Percentiles rank a stretch among this genome's conserved stretches.
Conservation (phyloP, 2,888 invertebrate species). For the Cataglyphis rosenhaueri region DNA sequence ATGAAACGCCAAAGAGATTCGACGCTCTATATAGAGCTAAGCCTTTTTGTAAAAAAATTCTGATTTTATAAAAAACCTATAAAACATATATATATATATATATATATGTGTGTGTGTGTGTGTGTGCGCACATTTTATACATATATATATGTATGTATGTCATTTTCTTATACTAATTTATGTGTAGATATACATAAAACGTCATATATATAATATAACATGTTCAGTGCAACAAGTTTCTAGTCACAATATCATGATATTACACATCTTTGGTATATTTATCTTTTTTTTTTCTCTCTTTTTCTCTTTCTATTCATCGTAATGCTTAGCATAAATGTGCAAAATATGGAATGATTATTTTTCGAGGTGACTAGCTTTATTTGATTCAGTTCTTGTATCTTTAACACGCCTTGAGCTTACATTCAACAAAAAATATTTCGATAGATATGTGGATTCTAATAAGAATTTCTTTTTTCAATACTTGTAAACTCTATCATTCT, state of each 20-base stretch:
- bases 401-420: slow-evolving; percentile 51
- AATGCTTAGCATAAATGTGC: slow-evolving; percentile 34
- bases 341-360: slow-evolving; percentile 60
- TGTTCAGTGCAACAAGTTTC: slow-evolving; percentile 34
- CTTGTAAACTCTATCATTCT: neutral
- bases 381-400: slow-evolving; percentile 65
- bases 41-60: neutral
- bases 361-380: slow-evolving; percentile 59
- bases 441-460: neutral
- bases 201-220: slow-evolving; percentile 33
- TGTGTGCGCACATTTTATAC: slow-evolving; percentile 48
- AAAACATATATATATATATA: slow-evolving; percentile 54
- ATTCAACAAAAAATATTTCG: slow-evolving; percentile 27
- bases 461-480: neutral
- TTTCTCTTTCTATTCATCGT: slow-evolving; percentile 2
- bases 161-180: slow-evolving; percentile 60
- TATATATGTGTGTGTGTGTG: slow-evolving; percentile 59
- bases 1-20: neutral
- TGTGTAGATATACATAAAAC: slow-evolving; percentile 44
- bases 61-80: slow-evolving; percentile 13
- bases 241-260: slow-evolving; percentile 9
- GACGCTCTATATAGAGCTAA: neutral
- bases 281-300: neutral
- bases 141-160: slow-evolving; percentile 58
- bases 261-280: slow-evolving; percentile 40